phyloP scores from a whole-genome alignment of 1,140 invertebrate species.

The Ceratina calcarata region DNA sequence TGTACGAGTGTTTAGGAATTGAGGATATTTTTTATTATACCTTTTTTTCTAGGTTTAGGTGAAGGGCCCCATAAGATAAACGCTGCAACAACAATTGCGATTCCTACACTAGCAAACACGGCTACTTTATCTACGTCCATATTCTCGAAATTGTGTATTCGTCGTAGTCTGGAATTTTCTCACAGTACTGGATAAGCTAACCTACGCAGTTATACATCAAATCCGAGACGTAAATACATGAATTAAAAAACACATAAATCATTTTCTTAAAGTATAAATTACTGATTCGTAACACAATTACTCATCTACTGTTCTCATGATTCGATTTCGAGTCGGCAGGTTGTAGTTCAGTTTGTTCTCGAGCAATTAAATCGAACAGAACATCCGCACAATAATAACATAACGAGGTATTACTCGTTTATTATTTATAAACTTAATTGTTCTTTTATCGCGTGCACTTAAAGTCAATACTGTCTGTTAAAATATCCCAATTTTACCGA shows the following conservation, averaged over 20 bases:
- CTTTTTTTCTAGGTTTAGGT: slow-evolving; percentile 78
- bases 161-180: slow-evolving; percentile 3
- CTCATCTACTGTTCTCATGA: background rate
- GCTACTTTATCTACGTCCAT: slow-evolving; percentile 86
- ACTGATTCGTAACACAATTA: background rate
- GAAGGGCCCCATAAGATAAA: slow-evolving; percentile 90
- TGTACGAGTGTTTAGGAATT: background rate
- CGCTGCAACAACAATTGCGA: slow-evolving; percentile 87
- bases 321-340: background rate
- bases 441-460: background rate
- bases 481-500: background rate
- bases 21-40: slow-evolving; percentile 43
- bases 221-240: background rate
- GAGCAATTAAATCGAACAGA: background rate
- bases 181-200: slow-evolving; percentile 15
- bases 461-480: background rate
- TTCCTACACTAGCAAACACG: slow-evolving; percentile 87
- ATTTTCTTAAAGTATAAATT: background rate
- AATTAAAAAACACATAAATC: background rate
- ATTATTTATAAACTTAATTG: background rate
- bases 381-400: background rate
- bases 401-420: background rate
- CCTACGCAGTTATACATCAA: background rate
- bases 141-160: background rate
- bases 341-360: background rate